Conservation (phyloP, 2,797 vertebrate species). For the Oophaga sylvatica region DNA sequence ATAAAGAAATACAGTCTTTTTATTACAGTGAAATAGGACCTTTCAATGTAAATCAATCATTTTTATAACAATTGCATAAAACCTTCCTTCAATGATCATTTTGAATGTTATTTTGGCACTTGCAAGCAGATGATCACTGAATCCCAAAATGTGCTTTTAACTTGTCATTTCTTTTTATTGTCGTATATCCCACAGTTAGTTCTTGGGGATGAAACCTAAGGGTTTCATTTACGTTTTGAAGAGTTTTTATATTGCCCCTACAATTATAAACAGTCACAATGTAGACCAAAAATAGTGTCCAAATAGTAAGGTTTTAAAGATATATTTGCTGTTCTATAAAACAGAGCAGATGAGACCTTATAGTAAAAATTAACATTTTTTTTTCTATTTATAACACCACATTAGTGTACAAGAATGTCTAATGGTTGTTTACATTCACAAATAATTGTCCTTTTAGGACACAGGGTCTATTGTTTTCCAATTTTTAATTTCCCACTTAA, state of each 20-base stretch:
- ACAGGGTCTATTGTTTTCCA: too few species aligned
- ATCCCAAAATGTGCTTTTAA: slow-evolving; percentile 22
- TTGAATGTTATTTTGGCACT: slow-evolving; percentile 13
- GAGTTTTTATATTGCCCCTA: neutral
- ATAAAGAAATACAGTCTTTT: neutral
- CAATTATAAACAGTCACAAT: neutral
- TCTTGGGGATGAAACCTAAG: neutral
- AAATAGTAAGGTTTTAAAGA: too few species aligned
- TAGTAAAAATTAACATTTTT: too few species aligned
- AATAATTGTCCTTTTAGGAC: too few species aligned
- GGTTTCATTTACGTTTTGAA: neutral
- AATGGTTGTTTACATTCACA: too few species aligned
- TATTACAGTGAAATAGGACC: neutral
- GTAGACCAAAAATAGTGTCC: neutral
- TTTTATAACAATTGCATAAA: neutral
- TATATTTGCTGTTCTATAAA: too few species aligned
- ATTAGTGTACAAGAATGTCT: too few species aligned
- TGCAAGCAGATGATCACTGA: neutral
- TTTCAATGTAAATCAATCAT: neutral
- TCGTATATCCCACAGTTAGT: neutral
- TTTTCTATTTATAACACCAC: too few species aligned
- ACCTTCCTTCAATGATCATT: slow-evolving; percentile 7
- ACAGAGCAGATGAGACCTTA: too few species aligned
- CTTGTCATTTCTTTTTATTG: slow-evolving; percentile 20
- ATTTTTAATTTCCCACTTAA: too few species aligned